A percentile compares a stretch with the other conserved stretches of the same genome.
phyloP scores from a whole-genome alignment of 1,140 invertebrate species.

The Cydia fagiglandana region DNA sequence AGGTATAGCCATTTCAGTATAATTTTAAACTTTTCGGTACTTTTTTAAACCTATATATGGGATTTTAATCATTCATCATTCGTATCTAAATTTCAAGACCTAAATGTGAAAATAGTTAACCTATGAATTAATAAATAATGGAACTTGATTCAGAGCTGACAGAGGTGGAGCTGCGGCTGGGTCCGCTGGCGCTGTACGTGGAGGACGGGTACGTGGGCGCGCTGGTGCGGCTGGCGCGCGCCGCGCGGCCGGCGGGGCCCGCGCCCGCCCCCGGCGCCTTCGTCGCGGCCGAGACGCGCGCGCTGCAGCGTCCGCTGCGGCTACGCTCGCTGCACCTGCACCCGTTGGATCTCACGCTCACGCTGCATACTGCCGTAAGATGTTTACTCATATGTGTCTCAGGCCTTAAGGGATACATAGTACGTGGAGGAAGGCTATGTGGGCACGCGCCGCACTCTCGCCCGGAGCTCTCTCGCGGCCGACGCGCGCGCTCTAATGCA shows the following conservation, averaged over 20 bases:
- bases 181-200: conserved; percentile 60
- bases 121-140: no score
- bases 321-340: conserved; percentile 50
- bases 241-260: conserved; percentile 35
- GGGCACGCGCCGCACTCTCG: no score
- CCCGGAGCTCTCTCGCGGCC: no score
- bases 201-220: conserved; percentile 62
- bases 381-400: neutral
- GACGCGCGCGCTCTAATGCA: no score
- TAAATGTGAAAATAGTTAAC: no score
- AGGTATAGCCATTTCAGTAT: no score
- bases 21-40: no score
- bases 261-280: conserved; percentile 23
- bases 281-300: conserved; percentile 39
- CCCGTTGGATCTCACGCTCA: conserved; percentile 59
- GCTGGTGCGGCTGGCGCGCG: conserved; percentile 43
- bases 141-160: conserved; percentile 45
- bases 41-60: no score
- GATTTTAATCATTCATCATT: no score
- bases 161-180: conserved; percentile 53
- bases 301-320: conserved; percentile 48
- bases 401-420: no score
- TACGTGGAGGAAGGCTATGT: no score
- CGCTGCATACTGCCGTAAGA: conserved; percentile 65
- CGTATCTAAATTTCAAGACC: no score